Conservation (phyloP, 2,113 vertebrate species). For the Lagopus muta region DNA sequence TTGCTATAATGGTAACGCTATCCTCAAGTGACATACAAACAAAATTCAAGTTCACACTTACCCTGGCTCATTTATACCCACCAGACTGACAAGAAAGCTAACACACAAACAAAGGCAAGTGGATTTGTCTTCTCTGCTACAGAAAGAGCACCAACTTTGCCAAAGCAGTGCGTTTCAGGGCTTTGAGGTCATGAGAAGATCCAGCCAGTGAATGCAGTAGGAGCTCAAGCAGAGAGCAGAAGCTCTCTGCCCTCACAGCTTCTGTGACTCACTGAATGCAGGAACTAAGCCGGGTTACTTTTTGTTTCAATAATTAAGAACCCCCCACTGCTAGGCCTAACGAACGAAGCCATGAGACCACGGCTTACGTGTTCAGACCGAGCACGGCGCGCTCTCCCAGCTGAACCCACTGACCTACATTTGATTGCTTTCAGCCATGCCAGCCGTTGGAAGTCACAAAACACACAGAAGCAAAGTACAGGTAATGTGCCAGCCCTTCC, state of each 20-base stretch:
- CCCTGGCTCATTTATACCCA: neutral
- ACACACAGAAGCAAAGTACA: neutral
- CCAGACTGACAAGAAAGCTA: neutral
- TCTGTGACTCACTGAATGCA: rapidly evolving
- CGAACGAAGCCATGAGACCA: neutral
- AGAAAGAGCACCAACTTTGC: neutral
- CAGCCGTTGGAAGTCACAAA: neutral
- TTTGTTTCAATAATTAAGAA: neutral
- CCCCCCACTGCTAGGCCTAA: neutral
- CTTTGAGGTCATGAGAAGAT: neutral
- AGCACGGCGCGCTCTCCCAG: rapidly evolving
- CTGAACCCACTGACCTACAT: neutral
- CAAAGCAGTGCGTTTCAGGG: neutral
- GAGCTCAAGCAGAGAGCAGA: neutral
- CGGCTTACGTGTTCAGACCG: no score
- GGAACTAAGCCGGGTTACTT: neutral
- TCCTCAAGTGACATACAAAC: neutral
- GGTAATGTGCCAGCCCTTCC: neutral
- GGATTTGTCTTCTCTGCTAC: neutral
- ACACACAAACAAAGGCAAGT: rapidly evolving
- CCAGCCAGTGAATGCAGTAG: neutral
- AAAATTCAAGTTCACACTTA: neutral
- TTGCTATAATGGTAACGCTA: neutral
- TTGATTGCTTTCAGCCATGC: rapidly evolving
- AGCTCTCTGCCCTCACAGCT: neutral